Conservation (phyloP, 2,797 vertebrate genomes). For the Dryobates pubescens region DNA sequence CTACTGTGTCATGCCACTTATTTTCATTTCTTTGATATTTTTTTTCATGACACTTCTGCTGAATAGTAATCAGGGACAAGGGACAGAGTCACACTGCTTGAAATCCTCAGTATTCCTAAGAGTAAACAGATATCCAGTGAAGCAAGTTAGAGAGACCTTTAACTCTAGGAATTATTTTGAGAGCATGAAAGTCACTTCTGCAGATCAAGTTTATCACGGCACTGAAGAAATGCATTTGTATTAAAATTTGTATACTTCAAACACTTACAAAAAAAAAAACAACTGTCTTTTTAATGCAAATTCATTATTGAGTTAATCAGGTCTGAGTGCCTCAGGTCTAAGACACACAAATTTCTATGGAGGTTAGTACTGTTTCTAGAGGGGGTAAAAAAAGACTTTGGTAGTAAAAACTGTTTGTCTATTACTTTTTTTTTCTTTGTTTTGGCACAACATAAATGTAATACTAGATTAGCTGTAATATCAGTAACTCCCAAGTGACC, state of each 20-base stretch:
- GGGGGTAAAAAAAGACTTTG: background rate
- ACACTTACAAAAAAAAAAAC: background rate
- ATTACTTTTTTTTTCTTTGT: background rate
- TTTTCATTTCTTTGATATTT: constrained; percentile 72
- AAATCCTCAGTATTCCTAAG: constrained; percentile 46
- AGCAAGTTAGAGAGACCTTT: constrained; percentile 31
- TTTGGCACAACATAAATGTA: background rate
- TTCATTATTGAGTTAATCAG: background rate
- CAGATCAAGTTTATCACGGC: background rate
- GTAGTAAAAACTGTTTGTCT: background rate
- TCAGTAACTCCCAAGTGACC: background rate
- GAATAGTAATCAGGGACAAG: constrained; percentile 62
- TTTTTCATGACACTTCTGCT: constrained; percentile 54
- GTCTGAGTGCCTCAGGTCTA: background rate
- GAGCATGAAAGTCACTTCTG: constrained; percentile 21
- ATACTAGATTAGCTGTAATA: background rate
- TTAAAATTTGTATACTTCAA: background rate
- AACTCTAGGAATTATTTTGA: constrained; percentile 46
- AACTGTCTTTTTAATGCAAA: background rate
- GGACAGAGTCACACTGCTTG: constrained; percentile 70
- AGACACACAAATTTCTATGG: background rate
- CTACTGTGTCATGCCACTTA: constrained; percentile 64
- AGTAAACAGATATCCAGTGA: constrained; percentile 64
- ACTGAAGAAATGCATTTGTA: background rate
- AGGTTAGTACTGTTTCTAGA: background rate